Conservation (phyloP, 1,140 invertebrate species). For the Cherax destructor region DNA sequence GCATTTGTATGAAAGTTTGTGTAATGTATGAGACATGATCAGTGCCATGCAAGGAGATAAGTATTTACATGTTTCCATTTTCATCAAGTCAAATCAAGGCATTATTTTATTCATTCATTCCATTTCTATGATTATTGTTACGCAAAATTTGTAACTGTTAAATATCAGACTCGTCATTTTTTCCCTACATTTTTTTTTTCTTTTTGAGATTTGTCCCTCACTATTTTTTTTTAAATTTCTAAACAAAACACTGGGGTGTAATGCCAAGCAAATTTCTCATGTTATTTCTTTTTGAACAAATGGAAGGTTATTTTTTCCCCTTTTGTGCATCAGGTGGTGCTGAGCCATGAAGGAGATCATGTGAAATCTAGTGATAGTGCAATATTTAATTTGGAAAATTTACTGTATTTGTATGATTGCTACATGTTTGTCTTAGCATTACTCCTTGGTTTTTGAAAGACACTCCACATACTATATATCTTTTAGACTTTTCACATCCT, state of each 20-base stretch:
- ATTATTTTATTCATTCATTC: slow-evolving; percentile 14
- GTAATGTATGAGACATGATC: not conserved
- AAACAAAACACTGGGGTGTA: not conserved
- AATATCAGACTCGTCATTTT: not conserved
- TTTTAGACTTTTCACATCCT: no score
- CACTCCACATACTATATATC: no score
- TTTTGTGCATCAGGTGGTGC: no score
- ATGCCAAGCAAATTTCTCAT: not conserved
- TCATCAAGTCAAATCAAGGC: not conserved
- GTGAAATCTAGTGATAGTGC: not conserved
- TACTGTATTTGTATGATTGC: no score
- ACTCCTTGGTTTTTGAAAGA: no score
- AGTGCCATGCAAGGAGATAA: slow-evolving; percentile 4
- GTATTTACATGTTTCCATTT: slow-evolving; percentile 6
- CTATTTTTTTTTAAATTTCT: no score
- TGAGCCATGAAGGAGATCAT: not conserved
- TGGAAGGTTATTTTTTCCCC: no score
- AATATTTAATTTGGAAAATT: not conserved
- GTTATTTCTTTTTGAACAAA: not conserved
- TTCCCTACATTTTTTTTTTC: no score
- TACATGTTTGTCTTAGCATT: no score
- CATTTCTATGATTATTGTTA: not conserved
- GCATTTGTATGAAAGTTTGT: not conserved
- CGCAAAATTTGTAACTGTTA: not conserved
- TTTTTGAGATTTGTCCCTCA: no score